A percentile compares a stretch with the other conserved stretches of the same genome.
These are phyloP conservation scores for Deladenus siricidicola DNA, from an alignment of 2,888 invertebrate genomes.

Conservation along the genomic window DNA sequence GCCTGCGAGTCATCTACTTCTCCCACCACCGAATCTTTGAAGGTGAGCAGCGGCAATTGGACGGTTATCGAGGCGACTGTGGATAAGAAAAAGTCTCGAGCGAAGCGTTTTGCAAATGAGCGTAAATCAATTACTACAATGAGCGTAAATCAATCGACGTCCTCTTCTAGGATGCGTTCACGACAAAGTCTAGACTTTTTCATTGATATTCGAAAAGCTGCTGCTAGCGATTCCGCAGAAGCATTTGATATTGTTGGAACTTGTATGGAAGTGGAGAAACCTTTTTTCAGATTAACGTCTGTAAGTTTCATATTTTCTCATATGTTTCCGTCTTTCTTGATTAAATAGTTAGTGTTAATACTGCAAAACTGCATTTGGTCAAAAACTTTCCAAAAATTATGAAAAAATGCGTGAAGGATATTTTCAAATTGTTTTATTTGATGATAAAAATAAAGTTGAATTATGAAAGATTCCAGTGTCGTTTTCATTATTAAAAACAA, in stretches of 20 bases:
- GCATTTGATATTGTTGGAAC: constrained; percentile 72
- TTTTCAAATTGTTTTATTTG: too few relatives aligned
- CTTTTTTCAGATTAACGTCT: constrained; percentile 81
- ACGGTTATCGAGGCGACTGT: background rate
- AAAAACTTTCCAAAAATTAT: too few relatives aligned
- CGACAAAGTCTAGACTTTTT: constrained; percentile 2
- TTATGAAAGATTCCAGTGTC: too few relatives aligned
- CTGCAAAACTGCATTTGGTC: too few relatives aligned
- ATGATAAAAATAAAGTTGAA: too few relatives aligned
- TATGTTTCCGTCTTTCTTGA: too few relatives aligned
- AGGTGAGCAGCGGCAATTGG: background rate
- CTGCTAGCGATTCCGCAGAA: background rate
- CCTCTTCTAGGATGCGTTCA: background rate
- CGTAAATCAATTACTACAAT: too few relatives aligned
- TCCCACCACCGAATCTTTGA: background rate
- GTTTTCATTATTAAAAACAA: too few relatives aligned
- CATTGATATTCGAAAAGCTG: background rate
- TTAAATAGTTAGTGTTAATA: too few relatives aligned
- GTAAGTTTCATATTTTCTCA: too few relatives aligned
- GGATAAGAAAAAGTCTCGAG: constrained; percentile 30
- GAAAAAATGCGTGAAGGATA: too few relatives aligned
- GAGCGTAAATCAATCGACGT: constrained; percentile 5
- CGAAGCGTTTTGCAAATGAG: constrained; percentile 29
- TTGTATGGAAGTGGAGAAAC: constrained; percentile 86
- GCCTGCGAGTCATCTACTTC: background rate